A percentile compares a stretch with the other conserved stretches of the same genome.
Conservation (phyloP, 2,888 invertebrate genomes). For the Conomelus anceps region DNA sequence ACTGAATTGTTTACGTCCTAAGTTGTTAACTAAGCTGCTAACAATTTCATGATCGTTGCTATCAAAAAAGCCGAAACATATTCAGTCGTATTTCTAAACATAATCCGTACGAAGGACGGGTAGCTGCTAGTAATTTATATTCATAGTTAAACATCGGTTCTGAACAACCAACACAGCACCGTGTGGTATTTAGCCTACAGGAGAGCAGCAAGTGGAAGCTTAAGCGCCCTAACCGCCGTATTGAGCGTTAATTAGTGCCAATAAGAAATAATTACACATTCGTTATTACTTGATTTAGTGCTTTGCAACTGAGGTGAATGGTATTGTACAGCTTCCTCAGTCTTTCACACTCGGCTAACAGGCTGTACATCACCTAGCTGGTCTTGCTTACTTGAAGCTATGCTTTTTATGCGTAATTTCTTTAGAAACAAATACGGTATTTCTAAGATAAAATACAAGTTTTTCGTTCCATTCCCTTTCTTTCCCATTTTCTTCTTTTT, state of each 20-base stretch:
- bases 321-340: neutral
- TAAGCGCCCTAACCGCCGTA: neutral
- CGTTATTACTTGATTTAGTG: neutral
- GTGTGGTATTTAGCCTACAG: too few relatives aligned
- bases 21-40: too few relatives aligned
- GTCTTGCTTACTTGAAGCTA: too few relatives aligned
- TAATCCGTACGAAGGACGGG: too few relatives aligned
- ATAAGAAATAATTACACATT: neutral
- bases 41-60: too few relatives aligned
- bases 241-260: neutral
- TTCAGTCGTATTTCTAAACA: too few relatives aligned
- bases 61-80: too few relatives aligned
- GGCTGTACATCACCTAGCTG: neutral
- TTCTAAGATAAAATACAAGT: neutral
- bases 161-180: too few relatives aligned
- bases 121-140: neutral
- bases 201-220: too few relatives aligned
- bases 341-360: neutral
- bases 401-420: neutral
- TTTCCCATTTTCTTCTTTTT: neutral
- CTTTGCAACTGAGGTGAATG: neutral
- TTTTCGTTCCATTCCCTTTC: neutral
- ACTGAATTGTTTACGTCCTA: too few relatives aligned
- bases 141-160: too few relatives aligned
- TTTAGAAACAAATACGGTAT: neutral